Percentiles rank a stretch among this genome's conserved stretches.
These are phyloP conservation scores for Heliconius nattereri DNA, from an alignment of 1,140 invertebrate species.

Conservation along the genomic window DNA sequence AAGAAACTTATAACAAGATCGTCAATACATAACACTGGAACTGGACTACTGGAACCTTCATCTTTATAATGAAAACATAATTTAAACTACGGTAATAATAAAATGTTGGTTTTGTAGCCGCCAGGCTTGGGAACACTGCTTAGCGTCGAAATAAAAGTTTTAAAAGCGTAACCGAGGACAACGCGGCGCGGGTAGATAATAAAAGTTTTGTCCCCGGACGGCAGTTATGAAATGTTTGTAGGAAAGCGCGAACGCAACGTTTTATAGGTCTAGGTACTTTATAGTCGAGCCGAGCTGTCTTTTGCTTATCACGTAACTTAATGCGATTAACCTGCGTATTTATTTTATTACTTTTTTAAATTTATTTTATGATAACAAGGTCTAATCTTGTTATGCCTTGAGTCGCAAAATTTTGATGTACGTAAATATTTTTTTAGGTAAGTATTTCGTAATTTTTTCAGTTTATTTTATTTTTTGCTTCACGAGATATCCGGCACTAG, in stretches of 20 bases:
- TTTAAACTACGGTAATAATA: background rate
- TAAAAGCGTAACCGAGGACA: constrained; percentile 43
- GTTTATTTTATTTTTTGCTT: no score
- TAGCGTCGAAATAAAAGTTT: constrained; percentile 43
- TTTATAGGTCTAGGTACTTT: constrained; percentile 38
- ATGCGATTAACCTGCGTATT: constrained; percentile 3
- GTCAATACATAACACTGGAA: background rate
- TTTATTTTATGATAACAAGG: constrained; percentile 2
- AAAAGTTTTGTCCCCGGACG: constrained; percentile 53
- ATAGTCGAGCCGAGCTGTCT: constrained; percentile 22
- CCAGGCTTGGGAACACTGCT: constrained; percentile 27
- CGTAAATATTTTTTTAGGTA: no score
- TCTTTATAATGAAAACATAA: background rate
- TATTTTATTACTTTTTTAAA: background rate
- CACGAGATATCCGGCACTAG: no score
- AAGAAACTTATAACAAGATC: background rate
- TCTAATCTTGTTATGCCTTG: background rate
- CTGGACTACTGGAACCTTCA: no score
- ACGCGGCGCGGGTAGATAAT: constrained; percentile 47
- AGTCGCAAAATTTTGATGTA: background rate
- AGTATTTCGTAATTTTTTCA: no score
- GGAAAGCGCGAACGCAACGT: constrained; percentile 38
- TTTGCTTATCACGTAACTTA: constrained; percentile 30
- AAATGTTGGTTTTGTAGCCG: constrained; percentile 23
- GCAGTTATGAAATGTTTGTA: constrained; percentile 51